These are phyloP conservation scores for Drosophila kokeensis DNA, from an alignment of 2,888 invertebrate genomes.

Conservation along the genomic window DNA sequence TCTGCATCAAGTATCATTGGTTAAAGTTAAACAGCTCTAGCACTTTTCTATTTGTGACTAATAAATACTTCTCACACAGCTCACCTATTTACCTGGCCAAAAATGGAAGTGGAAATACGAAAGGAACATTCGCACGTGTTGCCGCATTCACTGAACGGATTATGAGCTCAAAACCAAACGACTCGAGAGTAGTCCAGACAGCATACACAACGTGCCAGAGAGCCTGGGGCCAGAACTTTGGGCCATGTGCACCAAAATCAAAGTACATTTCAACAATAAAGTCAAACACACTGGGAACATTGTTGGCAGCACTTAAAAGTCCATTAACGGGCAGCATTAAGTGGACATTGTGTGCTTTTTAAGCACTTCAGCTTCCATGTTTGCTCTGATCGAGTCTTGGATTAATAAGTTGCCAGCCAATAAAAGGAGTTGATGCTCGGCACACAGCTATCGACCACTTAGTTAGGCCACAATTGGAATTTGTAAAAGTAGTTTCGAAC, in stretches of 20 bases:
- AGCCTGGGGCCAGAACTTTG: slow-evolving; percentile 7
- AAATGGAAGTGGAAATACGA: slow-evolving; percentile 17
- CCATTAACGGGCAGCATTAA: slow-evolving; percentile 78
- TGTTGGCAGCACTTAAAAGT: slow-evolving; percentile 79
- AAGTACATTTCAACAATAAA: slow-evolving; percentile 70
- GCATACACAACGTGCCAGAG: not conserved
- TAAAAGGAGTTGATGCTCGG: slow-evolving; percentile 10
- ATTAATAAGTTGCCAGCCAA: slow-evolving; percentile 30
- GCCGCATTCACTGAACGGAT: slow-evolving; percentile 63
- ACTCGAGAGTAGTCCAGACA: slow-evolving; percentile 7
- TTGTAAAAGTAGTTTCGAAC: not conserved
- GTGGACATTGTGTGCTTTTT: slow-evolving; percentile 71
- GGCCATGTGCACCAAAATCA: slow-evolving; percentile 36
- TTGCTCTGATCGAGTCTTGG: slow-evolving; percentile 34
- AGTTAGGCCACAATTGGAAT: not conserved
- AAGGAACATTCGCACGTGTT: slow-evolving; percentile 66
- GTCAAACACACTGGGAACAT: slow-evolving; percentile 68
- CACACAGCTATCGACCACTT: not conserved
- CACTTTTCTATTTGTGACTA: slow-evolving; percentile 33
- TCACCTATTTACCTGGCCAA: slow-evolving; percentile 47
- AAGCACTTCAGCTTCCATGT: slow-evolving; percentile 66
- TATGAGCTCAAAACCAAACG: slow-evolving; percentile 53
- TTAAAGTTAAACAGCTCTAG: slow-evolving; percentile 30
- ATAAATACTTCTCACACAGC: slow-evolving; percentile 47
- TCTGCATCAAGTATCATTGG: not conserved